A percentile compares a stretch with the other conserved stretches of the same genome.
phyloP scores from a whole-genome alignment of 2,888 invertebrate genomes.

The Oxycera nigricornis region DNA sequence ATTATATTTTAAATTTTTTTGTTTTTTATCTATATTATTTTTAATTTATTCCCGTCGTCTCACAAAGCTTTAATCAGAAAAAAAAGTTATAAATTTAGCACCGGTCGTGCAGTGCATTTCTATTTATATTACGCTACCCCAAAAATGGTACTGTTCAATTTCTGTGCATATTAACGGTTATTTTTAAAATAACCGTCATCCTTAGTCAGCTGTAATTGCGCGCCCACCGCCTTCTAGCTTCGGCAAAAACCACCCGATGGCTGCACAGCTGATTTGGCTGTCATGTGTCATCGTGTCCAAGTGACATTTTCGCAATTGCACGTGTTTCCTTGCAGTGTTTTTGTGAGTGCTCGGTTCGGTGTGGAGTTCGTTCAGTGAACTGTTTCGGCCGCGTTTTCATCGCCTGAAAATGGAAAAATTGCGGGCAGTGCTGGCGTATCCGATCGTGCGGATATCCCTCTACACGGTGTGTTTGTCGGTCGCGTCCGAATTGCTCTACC shows the following conservation, averaged over 20 bases:
- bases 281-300: not conserved
- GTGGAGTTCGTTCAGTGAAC: not conserved
- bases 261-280: conserved; percentile 18
- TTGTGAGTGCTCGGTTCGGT: conserved; percentile 18
- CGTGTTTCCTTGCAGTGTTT: conserved; percentile 22
- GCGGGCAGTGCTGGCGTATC: not conserved
- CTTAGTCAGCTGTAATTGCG: not conserved
- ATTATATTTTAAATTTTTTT: no score
- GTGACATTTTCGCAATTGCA: conserved; percentile 14
- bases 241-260: not conserved
- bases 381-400: not conserved
- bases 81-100: no score
- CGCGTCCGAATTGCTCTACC: conserved; percentile 24
- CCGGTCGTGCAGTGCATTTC: no score
- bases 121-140: no score
- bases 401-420: conserved; percentile 15
- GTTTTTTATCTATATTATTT: no score
- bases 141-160: no score
- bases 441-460: not conserved
- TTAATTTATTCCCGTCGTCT: no score
- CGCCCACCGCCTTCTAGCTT: not conserved
- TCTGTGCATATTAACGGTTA: no score
- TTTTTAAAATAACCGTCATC: not conserved
- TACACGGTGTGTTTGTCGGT: conserved; percentile 15
- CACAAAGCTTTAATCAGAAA: no score